Percentiles rank a stretch among this genome's conserved stretches.
phyloP scores from a whole-genome alignment of 2,113 vertebrate species.

The Chiloscyllium plagiosum region DNA sequence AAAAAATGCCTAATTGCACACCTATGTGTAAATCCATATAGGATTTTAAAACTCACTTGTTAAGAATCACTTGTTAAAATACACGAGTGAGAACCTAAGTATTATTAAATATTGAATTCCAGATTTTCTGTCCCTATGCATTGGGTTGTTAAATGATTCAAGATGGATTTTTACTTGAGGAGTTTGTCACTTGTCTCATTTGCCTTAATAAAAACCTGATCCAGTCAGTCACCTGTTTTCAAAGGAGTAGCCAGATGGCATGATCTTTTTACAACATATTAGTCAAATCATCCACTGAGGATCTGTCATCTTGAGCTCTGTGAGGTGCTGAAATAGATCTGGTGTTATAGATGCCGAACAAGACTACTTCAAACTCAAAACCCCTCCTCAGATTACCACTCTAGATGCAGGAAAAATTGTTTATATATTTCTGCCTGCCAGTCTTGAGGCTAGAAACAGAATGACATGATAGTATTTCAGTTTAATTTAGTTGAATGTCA shows the following conservation, averaged over 20 bases:
- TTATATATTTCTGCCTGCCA: conserved; percentile 6
- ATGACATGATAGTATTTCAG: background rate
- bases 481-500: background rate
- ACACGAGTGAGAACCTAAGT: background rate
- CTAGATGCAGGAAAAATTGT: background rate
- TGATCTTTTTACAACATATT: conserved; percentile 35
- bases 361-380: conserved; percentile 1
- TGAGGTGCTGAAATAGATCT: conserved; percentile 25
- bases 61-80: conserved; percentile 12
- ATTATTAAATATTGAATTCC: background rate
- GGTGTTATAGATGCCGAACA: conserved; percentile 8
- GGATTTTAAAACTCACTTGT: background rate
- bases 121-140: background rate
- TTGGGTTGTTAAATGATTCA: conserved; percentile 18
- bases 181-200: conserved; percentile 6
- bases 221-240: conserved; percentile 32
- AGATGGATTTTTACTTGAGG: conserved; percentile 18
- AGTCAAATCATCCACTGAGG: conserved; percentile 34
- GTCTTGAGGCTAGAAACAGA: background rate
- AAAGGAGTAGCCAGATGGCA: conserved; percentile 25
- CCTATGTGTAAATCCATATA: background rate
- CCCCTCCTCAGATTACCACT: conserved; percentile 8
- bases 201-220: conserved; percentile 32
- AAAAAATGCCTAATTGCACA: background rate
- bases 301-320: conserved; percentile 22